Evolutionary conservation across 2,888 invertebrate species (phyloP), one percentile per base, ranked within the genome.

Genomic region (Hemithea aestivaria): DNA sequence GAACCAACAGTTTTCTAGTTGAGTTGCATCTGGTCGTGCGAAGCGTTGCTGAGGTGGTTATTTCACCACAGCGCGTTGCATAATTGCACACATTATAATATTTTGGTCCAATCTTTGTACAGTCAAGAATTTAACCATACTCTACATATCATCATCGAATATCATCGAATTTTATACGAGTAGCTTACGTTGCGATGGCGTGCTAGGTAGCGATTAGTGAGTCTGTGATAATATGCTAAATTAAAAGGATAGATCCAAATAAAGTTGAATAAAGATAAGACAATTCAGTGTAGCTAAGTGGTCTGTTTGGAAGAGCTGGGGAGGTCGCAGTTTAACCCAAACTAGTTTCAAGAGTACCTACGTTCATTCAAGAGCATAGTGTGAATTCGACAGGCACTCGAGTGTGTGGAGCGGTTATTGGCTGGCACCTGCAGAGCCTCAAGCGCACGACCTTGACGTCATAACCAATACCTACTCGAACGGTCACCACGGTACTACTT

Each of bases 341-440:
- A 50, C 37, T 44, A 45, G 40, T 38, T 48, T 38, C 29, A 30
- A 48, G 44, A 23, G 44, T 26, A 38, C n/a, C n/a, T n/a, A n/a
- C 33, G 49, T 46, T 46, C 48, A 51, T 51, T 54, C 46, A 55
- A 44, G 41, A 49, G 40, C 40, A 16, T 39, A 41, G 45, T 40
- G 48, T 42, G 48, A 48, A 43, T 44, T 51, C 52, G 55, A 59
- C 50, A 58, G 50, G 51, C 51, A 62, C 52, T 60, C 50, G 47
- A 48, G 57, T 51, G 57, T 53, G 56, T 61, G 53, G 54, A 66
- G 51, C 55, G 59, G 45, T 46, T 55, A 63, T 51, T 53, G 52
- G 52, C 49, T 46, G 36, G 62, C 71, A 74, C 74, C 75, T 73
- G 73, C 71, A 69, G 70, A 73, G 72, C 73, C 74, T 73, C 74